Evolutionary conservation across 2,113 vertebrate species (phyloP), one percentile per base, ranked within the genome.

Genomic region (Pangasianodon gigas): DNA sequence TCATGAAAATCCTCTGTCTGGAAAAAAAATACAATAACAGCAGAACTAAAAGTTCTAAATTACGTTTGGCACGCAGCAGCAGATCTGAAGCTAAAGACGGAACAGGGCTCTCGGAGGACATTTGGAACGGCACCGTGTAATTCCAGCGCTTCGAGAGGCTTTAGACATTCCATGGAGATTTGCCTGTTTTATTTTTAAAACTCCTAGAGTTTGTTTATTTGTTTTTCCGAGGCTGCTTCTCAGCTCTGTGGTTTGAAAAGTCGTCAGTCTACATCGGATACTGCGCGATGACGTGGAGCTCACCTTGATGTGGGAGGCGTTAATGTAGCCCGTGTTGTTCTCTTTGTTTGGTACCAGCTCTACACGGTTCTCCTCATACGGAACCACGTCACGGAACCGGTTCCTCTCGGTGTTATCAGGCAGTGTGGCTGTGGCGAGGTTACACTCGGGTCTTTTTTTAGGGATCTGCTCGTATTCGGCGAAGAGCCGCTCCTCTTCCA

Each of bases 261-360:
- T 21, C 4, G 48, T 19, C 26, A 3, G 26, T 18, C 44, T 48
- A 26, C 46, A 29, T 54, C 7, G 26, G 75, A 5, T n/a, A 7
- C 16, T 10, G 18, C 80, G 0, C 79, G 14, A 37, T 32, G 26
- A 82, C 48, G 5, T 4, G 58, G 82, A 46, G 85, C 95, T 95
- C 91, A 99, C 98, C 96, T 95, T 97, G 85, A 99, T 94, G 86
- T 99, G 98, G 0, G 98, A 99, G 0, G 98, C 98, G 0, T 99
- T 99, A 94, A 99, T 98, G 95, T 99, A 99, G 48, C 98, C 98
- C 0, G 98, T 99, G 93, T 99, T 99, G 93, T 99, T 99, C 91
- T 99, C 98, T 94, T 99, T 99, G 84, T 98, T 99, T 90, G 98
- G 98, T 67, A 99, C 97, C 91, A 99, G 93, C 94, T 99, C 98